Conservation (phyloP, 64 coral and sea anemone species). For the Pocillopora verrucosa region DNA sequence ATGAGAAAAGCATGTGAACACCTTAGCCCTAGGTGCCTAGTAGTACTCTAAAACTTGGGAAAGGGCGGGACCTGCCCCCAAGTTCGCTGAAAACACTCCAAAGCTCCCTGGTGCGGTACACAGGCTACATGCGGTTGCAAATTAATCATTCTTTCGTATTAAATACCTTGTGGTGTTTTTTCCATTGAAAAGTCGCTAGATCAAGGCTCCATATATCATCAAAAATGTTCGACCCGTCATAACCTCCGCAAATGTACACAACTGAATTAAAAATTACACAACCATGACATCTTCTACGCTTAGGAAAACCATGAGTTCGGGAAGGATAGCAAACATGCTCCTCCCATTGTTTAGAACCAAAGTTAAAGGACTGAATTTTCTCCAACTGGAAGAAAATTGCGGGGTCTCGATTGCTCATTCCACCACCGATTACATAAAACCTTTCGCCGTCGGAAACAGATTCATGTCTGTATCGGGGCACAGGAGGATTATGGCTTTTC, state of each 20-base stretch:
- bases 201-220: slow-evolving; percentile 95
- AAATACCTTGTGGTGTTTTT: slow-evolving; percentile 59
- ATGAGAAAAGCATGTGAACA: no score
- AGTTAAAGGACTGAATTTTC: slow-evolving; percentile 76
- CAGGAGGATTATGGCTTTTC: slow-evolving; percentile 8
- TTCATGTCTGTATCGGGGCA: slow-evolving; percentile 89
- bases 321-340: slow-evolving; percentile 54
- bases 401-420: slow-evolving; percentile 62
- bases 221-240: slow-evolving; percentile 76
- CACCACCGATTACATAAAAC: slow-evolving; percentile 89
- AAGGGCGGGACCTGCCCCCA: no score
- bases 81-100: no score
- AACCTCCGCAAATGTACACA: slow-evolving; percentile 90
- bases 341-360: slow-evolving; percentile 64
- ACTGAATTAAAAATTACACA: slow-evolving; percentile 73
- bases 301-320: slow-evolving; percentile 58
- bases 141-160: neutral
- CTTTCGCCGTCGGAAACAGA: slow-evolving; percentile 57
- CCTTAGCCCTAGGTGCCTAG: no score
- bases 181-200: slow-evolving; percentile 77
- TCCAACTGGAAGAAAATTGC: slow-evolving; percentile 64
- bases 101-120: neutral
- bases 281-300: slow-evolving; percentile 80
- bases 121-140: neutral
- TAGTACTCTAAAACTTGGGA: no score